Percentiles rank a stretch among this genome's conserved stretches.
Evolutionary conservation across 2,113 vertebrate species (phyloP).

Genomic region (Lichenostomus cassidix): DNA sequence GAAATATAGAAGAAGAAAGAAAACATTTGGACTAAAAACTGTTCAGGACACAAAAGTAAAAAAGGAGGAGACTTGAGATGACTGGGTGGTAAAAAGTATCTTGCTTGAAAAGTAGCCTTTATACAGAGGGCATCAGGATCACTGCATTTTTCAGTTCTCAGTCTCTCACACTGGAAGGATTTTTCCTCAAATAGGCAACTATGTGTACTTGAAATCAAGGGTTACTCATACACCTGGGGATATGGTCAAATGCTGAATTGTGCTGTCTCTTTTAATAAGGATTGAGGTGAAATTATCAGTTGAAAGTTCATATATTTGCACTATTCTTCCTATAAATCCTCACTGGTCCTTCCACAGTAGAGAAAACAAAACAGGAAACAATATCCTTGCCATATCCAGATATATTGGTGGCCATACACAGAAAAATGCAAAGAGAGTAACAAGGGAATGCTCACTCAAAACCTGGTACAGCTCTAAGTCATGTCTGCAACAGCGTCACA

Average conservation of each 20-base stretch:
- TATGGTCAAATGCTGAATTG: neutral
- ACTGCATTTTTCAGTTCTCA: neutral
- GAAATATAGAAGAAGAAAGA: neutral
- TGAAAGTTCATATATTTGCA: neutral
- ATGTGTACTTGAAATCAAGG: neutral
- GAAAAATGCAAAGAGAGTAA: neutral
- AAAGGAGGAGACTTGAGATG: neutral
- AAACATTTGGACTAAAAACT: neutral
- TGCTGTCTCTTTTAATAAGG: neutral
- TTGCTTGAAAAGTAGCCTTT: neutral
- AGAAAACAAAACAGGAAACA: neutral
- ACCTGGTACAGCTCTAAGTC: neutral
- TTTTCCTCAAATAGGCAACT: neutral
- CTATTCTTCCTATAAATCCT: neutral
- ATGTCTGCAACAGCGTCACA: neutral
- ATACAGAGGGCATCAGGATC: neutral
- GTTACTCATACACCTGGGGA: neutral
- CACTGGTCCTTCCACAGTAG: neutral
- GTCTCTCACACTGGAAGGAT: neutral
- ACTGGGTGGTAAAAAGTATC: neutral
- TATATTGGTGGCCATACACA: neutral
- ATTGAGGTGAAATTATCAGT: neutral
- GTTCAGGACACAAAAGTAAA: neutral
- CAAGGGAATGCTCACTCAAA: neutral
- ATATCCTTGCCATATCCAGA: neutral